These are phyloP conservation scores for Orthochromis malagaraziensis DNA, from an alignment of 2,113 vertebrate genomes.

Conservation along the genomic window DNA sequence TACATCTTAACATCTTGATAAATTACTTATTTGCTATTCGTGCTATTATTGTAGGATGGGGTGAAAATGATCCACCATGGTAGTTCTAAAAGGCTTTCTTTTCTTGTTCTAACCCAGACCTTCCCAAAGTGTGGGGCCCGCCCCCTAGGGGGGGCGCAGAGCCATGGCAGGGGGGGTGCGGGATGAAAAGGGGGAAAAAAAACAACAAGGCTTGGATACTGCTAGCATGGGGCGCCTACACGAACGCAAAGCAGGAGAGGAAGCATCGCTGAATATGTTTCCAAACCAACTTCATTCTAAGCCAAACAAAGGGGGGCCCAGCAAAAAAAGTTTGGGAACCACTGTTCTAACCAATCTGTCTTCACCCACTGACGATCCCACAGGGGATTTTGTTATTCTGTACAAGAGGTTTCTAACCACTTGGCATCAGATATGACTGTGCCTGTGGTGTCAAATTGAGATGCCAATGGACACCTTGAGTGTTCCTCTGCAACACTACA, in stretches of 20 bases:
- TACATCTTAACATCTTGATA: background rate
- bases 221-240: no score
- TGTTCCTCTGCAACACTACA: background rate
- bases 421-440: background rate
- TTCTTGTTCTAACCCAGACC: background rate
- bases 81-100: background rate
- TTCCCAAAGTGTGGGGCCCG: no score
- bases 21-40: background rate
- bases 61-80: background rate
- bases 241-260: no score
- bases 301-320: no score
- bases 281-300: no score
- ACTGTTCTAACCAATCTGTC: background rate
- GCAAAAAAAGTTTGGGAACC: no score
- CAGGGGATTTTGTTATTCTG: background rate
- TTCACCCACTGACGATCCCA: background rate
- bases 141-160: no score
- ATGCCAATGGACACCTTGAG: background rate
- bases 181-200: no score
- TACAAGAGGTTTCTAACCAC: background rate
- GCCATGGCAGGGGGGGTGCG: no score
- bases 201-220: no score
- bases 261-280: no score
- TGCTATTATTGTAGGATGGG: background rate
- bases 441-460: background rate